Percentiles rank a stretch among this genome's conserved stretches.
Conservation (phyloP, 2,113 vertebrate genomes). For the Ivindomyrus marchei region DNA sequence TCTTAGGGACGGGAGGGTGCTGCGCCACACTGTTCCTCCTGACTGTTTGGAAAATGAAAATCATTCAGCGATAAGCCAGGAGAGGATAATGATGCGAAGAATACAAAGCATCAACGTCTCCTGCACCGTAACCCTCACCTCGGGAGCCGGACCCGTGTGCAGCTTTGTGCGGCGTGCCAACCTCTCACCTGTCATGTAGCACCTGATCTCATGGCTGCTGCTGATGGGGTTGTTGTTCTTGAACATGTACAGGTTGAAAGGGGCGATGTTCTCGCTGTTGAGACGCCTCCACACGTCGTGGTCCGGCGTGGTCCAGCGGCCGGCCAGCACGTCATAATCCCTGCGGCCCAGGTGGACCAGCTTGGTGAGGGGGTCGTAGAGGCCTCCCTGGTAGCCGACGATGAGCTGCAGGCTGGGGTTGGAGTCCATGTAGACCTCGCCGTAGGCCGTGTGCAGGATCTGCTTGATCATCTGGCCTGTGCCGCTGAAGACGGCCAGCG, state of each 20-base stretch:
- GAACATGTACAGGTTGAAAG: slow-evolving; percentile 98
- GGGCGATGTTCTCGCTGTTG: slow-evolving; percentile 80
- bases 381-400: slow-evolving; percentile 88
- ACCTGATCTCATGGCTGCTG: slow-evolving; percentile 90
- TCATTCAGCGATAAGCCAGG: slow-evolving; percentile 25
- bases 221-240: slow-evolving; percentile 98
- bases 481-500: slow-evolving; percentile 91
- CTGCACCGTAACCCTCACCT: too few relatives aligned
- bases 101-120: not conserved
- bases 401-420: slow-evolving; percentile 91
- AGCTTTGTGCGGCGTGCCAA: not conserved
- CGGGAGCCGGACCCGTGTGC: not conserved
- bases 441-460: slow-evolving; percentile 88
- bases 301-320: slow-evolving; percentile 92
- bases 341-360: slow-evolving; percentile 90
- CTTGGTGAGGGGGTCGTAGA: slow-evolving; percentile 89
- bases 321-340: slow-evolving; percentile 89
- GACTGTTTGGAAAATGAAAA: slow-evolving; percentile 40
- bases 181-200: slow-evolving; percentile 94
- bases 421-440: slow-evolving; percentile 93
- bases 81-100: slow-evolving; percentile 17
- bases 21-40: slow-evolving; percentile 46
- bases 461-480: slow-evolving; percentile 96
- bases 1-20: slow-evolving; percentile 45
- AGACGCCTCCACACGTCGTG: slow-evolving; percentile 86